A percentile compares a stretch with the other conserved stretches of the same genome.
These are phyloP conservation scores for Temnopleurus reevesii DNA, from an alignment of 53 echinoderm and acorn worm species.

Conservation along the genomic window DNA sequence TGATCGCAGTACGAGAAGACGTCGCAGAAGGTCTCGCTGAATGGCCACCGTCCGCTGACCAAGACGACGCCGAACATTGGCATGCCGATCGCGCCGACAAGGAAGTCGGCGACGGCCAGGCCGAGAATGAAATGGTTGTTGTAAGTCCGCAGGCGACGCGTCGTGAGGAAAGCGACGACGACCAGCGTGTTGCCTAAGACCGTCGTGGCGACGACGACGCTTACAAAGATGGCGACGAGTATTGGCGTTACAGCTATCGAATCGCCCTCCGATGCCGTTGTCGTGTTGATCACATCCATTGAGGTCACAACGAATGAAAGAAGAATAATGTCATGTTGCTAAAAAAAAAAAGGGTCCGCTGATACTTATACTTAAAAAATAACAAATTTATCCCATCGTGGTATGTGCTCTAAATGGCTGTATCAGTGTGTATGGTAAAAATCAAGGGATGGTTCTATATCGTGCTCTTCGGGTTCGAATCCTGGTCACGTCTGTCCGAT, in stretches of 20 bases:
- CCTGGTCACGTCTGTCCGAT: too few species aligned
- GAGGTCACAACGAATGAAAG: too few species aligned
- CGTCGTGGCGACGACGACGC: slow-evolving; percentile 30
- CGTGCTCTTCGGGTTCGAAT: too few species aligned
- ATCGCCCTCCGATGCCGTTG: neutral
- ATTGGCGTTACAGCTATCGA: neutral
- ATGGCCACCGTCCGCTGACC: slow-evolving; percentile 48
- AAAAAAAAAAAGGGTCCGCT: too few species aligned
- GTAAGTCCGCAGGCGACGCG: slow-evolving; percentile 62
- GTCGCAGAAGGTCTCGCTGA: slow-evolving; percentile 51
- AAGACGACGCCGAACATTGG: neutral
- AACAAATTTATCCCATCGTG: too few species aligned
- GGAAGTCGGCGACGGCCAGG: slow-evolving; percentile 61
- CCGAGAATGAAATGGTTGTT: slow-evolving; percentile 67
- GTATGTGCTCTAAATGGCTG: too few species aligned
- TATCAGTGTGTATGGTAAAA: too few species aligned
- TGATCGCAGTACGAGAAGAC: slow-evolving; percentile 52
- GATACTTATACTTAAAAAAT: too few species aligned
- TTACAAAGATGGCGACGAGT: neutral
- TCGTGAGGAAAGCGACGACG: slow-evolving; percentile 51
- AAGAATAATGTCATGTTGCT: too few species aligned
- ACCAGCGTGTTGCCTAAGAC: slow-evolving; percentile 63
- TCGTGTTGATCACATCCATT: neutral
- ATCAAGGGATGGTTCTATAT: too few species aligned
- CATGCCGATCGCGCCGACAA: slow-evolving; percentile 57